phyloP scores from a whole-genome alignment of 2,113 vertebrate species.

The Cochlearius cochlearius region DNA sequence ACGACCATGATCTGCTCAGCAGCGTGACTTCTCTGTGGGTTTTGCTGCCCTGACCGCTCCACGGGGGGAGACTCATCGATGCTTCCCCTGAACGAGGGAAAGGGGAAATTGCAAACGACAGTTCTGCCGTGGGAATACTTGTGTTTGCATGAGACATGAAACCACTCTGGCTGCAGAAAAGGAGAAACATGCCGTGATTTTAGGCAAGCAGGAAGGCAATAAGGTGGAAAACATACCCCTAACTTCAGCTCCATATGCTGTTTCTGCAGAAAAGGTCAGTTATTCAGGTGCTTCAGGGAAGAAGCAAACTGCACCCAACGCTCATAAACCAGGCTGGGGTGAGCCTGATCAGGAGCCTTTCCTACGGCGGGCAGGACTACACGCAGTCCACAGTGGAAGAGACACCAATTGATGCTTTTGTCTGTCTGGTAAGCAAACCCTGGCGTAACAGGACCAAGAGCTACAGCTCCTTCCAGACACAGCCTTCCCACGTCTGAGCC shows the following conservation, averaged over 20 bases:
- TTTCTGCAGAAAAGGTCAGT: background rate
- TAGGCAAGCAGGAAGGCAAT: background rate
- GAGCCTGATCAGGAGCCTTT: background rate
- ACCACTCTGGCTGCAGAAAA: background rate
- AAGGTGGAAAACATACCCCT: background rate
- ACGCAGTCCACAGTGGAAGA: background rate
- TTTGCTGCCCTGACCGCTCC: background rate
- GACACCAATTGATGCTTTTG: background rate
- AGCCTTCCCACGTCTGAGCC: constrained; percentile 4
- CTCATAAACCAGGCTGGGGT: background rate
- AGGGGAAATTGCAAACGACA: constrained; percentile 15
- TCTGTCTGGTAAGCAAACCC: background rate
- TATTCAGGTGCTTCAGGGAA: background rate
- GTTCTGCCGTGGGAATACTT: background rate
- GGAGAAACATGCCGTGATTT: background rate
- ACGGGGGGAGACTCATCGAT: background rate
- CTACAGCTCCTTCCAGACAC: background rate
- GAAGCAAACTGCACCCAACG: background rate
- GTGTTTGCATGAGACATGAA: background rate
- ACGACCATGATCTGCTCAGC: background rate
- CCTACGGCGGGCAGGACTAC: background rate
- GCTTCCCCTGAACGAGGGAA: background rate
- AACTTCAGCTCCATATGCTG: fast-evolving
- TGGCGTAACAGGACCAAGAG: background rate
- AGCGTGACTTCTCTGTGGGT: background rate